These are phyloP conservation scores for Furcifer pardalis DNA, from an alignment of 2,797 vertebrate species.

Conservation along the genomic window DNA sequence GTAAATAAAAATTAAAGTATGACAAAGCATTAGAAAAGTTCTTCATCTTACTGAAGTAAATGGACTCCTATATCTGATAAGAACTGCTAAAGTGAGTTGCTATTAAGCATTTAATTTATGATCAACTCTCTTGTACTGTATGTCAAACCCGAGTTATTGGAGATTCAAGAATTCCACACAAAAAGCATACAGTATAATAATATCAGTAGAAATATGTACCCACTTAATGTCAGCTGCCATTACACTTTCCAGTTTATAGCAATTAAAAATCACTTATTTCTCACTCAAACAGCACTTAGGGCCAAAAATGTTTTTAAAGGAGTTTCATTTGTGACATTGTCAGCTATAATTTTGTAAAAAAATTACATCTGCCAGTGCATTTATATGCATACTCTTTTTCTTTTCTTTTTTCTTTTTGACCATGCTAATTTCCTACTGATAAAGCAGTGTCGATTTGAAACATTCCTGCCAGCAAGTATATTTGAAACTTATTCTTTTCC, in stretches of 20 bases:
- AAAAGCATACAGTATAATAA: slow-evolving; percentile 11
- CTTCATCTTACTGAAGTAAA: slow-evolving; percentile 36
- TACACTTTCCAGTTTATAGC: not conserved
- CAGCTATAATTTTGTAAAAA: not conserved
- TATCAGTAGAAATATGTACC: not conserved
- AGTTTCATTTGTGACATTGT: not conserved
- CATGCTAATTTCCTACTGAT: not conserved
- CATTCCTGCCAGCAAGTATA: not conserved
- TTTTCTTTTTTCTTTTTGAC: not conserved
- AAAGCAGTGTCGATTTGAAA: not conserved
- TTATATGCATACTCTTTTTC: not conserved
- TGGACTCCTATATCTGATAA: not conserved
- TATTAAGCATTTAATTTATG: slow-evolving; percentile 14
- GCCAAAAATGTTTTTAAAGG: not conserved
- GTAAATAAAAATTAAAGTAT: slow-evolving; percentile 38
- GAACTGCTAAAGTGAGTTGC: slow-evolving; percentile 7
- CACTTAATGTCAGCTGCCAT: not conserved
- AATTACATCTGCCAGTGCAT: not conserved
- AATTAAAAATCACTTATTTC: not conserved
- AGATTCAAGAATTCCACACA: slow-evolving; percentile 17
- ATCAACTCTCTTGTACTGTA: not conserved
- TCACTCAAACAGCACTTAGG: not conserved
- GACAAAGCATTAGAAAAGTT: slow-evolving; percentile 25
- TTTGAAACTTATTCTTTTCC: not conserved
- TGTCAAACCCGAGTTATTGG: not conserved